Base-by-base conservation (phyloP, 2,888 invertebrate species). In the Tribolium freemani region DNA sequence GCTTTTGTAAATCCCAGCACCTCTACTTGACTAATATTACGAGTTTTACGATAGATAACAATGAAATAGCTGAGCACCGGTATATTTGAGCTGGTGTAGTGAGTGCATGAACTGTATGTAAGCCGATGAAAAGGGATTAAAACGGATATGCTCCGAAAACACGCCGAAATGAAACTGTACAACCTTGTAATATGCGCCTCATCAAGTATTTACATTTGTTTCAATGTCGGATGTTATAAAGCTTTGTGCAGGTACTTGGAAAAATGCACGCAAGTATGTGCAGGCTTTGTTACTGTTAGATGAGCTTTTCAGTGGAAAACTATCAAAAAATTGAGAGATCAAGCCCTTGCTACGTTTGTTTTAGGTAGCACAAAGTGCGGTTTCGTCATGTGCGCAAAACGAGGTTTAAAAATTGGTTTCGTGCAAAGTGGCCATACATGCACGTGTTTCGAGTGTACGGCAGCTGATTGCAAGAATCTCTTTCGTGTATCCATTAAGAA, bases 21-120 rank as follows among this genome's bases (percentile, higher is more conserved):
- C 69, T 63, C 63, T 51, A 46, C 61, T 54, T 63, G 56, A 63
- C 63, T 61, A 54, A 70, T 69, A 63, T 48, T 44, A n/a, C 30
- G 64, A 67, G 73, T 69, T 72, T 57, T 68, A 61, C 64, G 30
- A 66, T 56, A 64, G 61, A 72, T 72, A 73, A 75, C 75, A 75
- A 75, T 75, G 73, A 72, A 75, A 75, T 70, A 73, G 75, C 75
- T 73, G 75, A 75, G 72, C 64, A 67, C 50, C 63, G 69, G 61
- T 64, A 54, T 58, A 72, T 72, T 72, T 72, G 63, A 68, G 72
- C 72, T 50, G 68, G 38, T 67, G 46, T 68, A 51, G 48, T 30
- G 56, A 60, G 58, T 54, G 56, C 61, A 68, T 61, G 48, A 54
- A 67, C 54, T 60, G 67, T 60, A 71, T 54, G 60, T 50, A 63